Base-by-base conservation (phyloP, 2,113 vertebrate genomes). In the Alosa alosa region DNA sequence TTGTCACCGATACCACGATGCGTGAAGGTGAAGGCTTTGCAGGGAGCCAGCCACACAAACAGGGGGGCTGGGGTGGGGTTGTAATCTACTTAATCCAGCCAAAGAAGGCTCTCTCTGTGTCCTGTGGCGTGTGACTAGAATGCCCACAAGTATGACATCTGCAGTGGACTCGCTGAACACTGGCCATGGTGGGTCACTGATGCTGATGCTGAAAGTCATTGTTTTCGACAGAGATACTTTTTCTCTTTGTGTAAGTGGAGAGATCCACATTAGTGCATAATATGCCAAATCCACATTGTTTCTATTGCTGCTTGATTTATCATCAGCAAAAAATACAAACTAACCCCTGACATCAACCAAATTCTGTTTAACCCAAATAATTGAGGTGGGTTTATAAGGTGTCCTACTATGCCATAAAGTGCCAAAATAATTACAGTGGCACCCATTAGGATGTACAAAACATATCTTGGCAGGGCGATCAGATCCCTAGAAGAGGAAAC, bases 341-440 rank as follows among this genome's bases (percentile, higher is more conserved):
- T 3, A 72, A 31, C 13, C 22, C 64, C 64, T 31, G 7, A 25
- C 25, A 36, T 22, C 10, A 25, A 36, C 64, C 31, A 11, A 72
- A 31, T 11, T 72, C 25, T 31, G n/a, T 31, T 72, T 15, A 49
- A 49, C 9, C 47, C 1, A 78, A 17, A 41, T 5, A 1, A 72
- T 9, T 72, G n/a, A 72, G 9, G n/a, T 52, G 50, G 11, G 50
- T 52, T 94, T 91, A 96, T 95, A 85, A 96, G 94, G 87, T 96
- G 95, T 0, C 96, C 96, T 1, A 95, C 94, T 0, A 96, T 96
- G 89, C 95, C 95, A 0, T 96, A 97, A 0, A 94, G 94, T 46
- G 94, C 94, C 0, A 86, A 81, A 78, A 95, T 82, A 87, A 96
- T 95, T 36, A 97, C 84, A 0, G 91, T 9, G 0, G 87, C 86